Base-by-base conservation (phyloP, 2,113 vertebrate genomes). In the Aegypius monachus region DNA sequence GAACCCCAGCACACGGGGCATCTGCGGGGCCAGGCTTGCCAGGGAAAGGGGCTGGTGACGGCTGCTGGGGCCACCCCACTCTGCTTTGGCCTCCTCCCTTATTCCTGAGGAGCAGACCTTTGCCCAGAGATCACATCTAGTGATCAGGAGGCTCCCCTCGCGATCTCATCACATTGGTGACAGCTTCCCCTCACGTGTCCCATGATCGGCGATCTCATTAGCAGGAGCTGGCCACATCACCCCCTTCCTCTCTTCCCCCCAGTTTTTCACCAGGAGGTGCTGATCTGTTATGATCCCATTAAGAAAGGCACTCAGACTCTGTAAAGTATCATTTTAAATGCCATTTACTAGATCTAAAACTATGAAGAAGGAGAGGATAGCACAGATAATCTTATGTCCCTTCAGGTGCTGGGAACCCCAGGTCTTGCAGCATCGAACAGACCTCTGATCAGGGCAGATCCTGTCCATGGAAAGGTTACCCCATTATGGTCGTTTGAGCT, bases 61-160 rank as follows among this genome's bases (percentile, higher is more conserved):
- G 16, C 11, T 56, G n/a, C 78, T 1, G 5, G 4, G 22, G 6
- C 11, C 45, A 31, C 48, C 34, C 34, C 1, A 4, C 53, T 81
- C 62, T 34, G 45, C 50, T 78, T 23, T 6, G 6, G 7, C 22
- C 11, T 48, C 2, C 0, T 27, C 23, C 11, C 18, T 67, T 0
- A 1, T 11, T 23, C 50, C 27, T 18, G 56, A 53, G 8, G 27
- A 66, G 21, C 20, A 45, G 70, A 45, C 5, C n/a, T 47, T 6
- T 36, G 50, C 16, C 50, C 38, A 36, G 20, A 77, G 32, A 70
- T 36, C 36, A 31, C 0, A 1, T 11, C 31, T 12, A 0, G 0
- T 36, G 40, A 32, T 75, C 87, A 65, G 56, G 9, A 88, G 23
- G 19, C 27, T 75, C 55, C 29, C 23, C 59, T 81, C 77, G 21